phyloP scores from a whole-genome alignment of 1,140 invertebrate genomes.

The Andricus grossulariae region DNA sequence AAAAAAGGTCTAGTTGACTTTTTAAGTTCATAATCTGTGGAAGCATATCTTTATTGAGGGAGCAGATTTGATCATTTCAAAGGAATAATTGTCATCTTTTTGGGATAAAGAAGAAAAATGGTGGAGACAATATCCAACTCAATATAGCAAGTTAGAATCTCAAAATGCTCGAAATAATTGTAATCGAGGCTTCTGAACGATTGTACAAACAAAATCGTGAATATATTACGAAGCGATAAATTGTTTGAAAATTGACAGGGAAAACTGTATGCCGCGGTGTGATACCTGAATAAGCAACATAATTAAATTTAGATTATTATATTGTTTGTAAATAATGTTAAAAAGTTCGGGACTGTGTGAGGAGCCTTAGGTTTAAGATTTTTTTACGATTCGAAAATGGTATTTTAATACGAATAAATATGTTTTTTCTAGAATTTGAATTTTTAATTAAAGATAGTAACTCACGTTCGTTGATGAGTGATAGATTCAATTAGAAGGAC shows the following conservation, averaged over 20 bases:
- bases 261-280: neutral
- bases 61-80: too few species aligned
- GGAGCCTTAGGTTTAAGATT: constrained; percentile 40
- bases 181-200: too few species aligned
- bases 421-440: constrained; percentile 26
- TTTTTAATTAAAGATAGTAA: neutral
- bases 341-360: neutral
- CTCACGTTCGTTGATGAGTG: neutral
- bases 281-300: neutral
- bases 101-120: too few species aligned
- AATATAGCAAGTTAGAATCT: too few species aligned
- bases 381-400: constrained; percentile 46
- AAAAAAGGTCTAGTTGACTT: too few species aligned
- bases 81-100: too few species aligned
- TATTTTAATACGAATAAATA: constrained; percentile 33
- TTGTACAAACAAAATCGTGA: neutral
- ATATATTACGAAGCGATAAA: neutral
- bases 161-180: too few species aligned
- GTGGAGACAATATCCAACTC: too few species aligned
- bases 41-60: too few species aligned
- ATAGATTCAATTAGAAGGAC: neutral
- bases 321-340: constrained; percentile 29
- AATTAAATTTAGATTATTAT: neutral
- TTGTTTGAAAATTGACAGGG: neutral
- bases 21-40: too few species aligned